Evolutionary conservation across 2,113 vertebrate genomes (phyloP).

Genomic region (Hippocampus mohnikei): DNA sequence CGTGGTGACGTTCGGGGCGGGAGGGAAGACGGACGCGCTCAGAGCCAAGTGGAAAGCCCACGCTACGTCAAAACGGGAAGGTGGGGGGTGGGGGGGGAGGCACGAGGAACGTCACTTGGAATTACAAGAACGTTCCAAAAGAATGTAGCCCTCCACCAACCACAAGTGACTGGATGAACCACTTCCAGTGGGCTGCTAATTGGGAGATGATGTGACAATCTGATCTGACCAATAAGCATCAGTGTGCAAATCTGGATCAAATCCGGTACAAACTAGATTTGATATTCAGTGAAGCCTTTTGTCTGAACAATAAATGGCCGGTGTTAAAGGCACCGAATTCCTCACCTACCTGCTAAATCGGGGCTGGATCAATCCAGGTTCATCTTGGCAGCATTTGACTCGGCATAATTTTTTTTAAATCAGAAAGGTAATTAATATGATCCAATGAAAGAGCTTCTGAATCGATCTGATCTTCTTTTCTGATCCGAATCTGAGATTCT

Average conservation of each 20-base stretch:
- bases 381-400: neutral
- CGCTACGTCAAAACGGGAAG: constrained; percentile 36
- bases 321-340: too few relatives aligned
- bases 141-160: too few relatives aligned
- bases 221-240: neutral
- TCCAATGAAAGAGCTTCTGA: too few relatives aligned
- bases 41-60: constrained; percentile 67
- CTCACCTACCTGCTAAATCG: too few relatives aligned
- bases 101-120: neutral
- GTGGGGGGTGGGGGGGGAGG: neutral
- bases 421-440: neutral
- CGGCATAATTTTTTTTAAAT: too few relatives aligned
- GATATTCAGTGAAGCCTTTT: neutral
- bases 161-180: neutral
- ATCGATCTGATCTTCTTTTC: too few relatives aligned
- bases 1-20: constrained; percentile 57
- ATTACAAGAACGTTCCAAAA: neutral
- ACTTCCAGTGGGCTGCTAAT: neutral
- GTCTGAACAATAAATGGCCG: too few relatives aligned
- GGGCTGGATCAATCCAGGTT: neutral
- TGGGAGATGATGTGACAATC: neutral
- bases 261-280: neutral
- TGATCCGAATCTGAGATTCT: too few relatives aligned
- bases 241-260: neutral
- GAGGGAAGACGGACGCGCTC: constrained; percentile 46